phyloP scores from a whole-genome alignment of 1,140 invertebrate genomes.

The Aphelenchoides besseyi region DNA sequence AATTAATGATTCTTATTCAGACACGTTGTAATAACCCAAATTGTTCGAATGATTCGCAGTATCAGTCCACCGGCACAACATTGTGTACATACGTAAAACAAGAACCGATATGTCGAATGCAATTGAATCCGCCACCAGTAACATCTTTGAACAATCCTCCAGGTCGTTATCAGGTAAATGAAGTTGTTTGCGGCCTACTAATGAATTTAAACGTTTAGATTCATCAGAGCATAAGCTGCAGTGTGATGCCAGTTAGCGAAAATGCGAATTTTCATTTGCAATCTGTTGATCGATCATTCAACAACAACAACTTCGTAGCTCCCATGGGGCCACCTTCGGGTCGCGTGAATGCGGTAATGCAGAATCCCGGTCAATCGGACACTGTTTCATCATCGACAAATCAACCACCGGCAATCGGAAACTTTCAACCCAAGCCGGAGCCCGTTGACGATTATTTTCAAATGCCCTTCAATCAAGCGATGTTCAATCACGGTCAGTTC shows the following conservation, averaged over 20 bases:
- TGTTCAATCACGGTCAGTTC: slow-evolving; percentile 19
- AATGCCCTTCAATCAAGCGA: slow-evolving; percentile 40
- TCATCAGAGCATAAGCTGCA: slow-evolving; percentile 51
- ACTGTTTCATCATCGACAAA: not conserved
- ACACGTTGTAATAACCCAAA: too few relatives aligned
- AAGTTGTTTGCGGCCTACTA: not conserved
- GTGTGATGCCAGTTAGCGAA: slow-evolving; percentile 37
- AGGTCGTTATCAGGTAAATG: slow-evolving; percentile 43
- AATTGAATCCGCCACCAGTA: slow-evolving; percentile 4
- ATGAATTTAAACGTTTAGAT: slow-evolving; percentile 37
- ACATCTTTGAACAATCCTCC: slow-evolving; percentile 19
- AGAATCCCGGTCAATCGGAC: not conserved
- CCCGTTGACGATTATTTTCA: slow-evolving; percentile 50
- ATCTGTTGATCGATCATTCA: not conserved
- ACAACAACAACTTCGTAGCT: not conserved
- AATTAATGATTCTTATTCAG: too few relatives aligned
- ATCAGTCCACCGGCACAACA: too few relatives aligned
- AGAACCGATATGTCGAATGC: slow-evolving; percentile 18
- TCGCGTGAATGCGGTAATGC: not conserved
- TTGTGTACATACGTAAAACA: slow-evolving; percentile 25
- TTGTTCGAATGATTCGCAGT: too few relatives aligned
- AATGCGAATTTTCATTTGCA: not conserved
- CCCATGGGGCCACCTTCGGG: not conserved
- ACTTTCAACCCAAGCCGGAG: slow-evolving; percentile 49
- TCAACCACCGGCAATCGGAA: not conserved